A percentile compares a stretch with the other conserved stretches of the same genome.
Evolutionary conservation across 2,113 vertebrate genomes (phyloP).

Genomic region (Psophia crepitans): DNA sequence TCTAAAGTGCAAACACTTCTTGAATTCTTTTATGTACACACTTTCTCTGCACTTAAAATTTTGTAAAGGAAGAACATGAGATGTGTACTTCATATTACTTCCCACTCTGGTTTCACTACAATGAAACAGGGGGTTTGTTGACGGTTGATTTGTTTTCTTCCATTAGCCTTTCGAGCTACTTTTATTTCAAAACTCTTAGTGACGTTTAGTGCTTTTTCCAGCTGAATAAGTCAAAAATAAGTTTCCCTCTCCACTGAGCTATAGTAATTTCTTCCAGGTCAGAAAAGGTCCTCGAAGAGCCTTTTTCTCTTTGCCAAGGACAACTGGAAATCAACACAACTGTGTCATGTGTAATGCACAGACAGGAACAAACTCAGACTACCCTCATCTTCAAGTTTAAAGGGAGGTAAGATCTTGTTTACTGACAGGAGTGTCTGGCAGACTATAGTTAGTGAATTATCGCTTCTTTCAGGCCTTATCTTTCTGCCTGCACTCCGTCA

Average conservation of each 20-base stretch:
- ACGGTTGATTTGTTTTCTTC: background rate
- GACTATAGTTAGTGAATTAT: background rate
- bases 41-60: background rate
- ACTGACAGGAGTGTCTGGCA: background rate
- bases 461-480: background rate
- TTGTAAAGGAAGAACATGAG: background rate
- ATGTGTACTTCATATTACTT: fast-evolving
- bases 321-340: background rate
- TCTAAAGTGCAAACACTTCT: background rate
- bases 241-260: background rate
- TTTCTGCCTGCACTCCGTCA: background rate
- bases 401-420: background rate
- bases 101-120: background rate
- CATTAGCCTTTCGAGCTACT: background rate
- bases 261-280: background rate
- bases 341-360: fast-evolving
- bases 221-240: background rate
- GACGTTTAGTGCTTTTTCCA: background rate
- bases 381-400: background rate
- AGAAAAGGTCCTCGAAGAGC: background rate
- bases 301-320: background rate
- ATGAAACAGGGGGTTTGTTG: background rate
- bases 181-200: background rate
- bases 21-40: background rate
- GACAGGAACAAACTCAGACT: background rate